Conservation (phyloP, 2,888 invertebrate species). For the Xanthorhoe spadicearia region DNA sequence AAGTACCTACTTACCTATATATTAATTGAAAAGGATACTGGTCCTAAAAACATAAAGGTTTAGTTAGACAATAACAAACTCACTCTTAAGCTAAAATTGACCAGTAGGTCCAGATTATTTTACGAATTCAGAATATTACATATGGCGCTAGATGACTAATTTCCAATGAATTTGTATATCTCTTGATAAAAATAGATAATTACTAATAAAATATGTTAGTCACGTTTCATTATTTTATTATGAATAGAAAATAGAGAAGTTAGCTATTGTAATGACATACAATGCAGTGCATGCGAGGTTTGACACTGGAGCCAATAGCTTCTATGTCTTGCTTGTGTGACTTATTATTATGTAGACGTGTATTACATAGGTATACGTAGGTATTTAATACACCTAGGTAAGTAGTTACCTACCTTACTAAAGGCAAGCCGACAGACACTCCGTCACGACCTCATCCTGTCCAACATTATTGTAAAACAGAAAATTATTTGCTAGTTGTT, state of each 20-base stretch:
- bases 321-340: not conserved
- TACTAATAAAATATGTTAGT: not conserved
- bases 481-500: not conserved
- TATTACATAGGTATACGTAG: no score
- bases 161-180: not conserved
- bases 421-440: slow-evolving; percentile 45
- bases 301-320: slow-evolving; percentile 13
- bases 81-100: no score
- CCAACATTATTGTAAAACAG: slow-evolving; percentile 30
- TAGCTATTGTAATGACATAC: slow-evolving; percentile 9
- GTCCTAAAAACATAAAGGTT: no score
- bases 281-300: slow-evolving; percentile 12
- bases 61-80: no score
- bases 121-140: not conserved
- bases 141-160: not conserved
- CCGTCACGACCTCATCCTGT: slow-evolving; percentile 56
- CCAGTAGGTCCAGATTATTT: not conserved
- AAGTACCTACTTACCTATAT: no score
- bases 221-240: not conserved
- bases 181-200: not conserved
- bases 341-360: no score
- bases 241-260: slow-evolving; percentile 8
- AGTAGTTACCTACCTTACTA: slow-evolving; percentile 1
- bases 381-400: not conserved
- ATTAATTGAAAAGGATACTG: no score